Evolutionary conservation across 1,140 invertebrate species (phyloP), one percentile per base, ranked within the genome.

Genomic region (Maniola jurtina): DNA sequence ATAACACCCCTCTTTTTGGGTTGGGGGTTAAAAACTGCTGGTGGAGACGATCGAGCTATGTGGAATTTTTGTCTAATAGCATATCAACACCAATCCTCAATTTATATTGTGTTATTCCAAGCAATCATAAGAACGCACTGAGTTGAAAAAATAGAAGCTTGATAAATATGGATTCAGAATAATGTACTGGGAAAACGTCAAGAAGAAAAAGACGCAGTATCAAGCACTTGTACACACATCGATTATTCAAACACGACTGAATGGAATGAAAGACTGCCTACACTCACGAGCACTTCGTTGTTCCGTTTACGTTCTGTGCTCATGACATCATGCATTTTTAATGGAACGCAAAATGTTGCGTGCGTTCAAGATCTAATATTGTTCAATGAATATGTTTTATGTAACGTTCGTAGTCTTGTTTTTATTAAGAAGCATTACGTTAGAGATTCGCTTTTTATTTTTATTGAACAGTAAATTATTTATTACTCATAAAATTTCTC

Each of bases 391-490:
- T 55, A 34, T 55, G 33, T 55, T 55, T 55, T 55, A 55, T 55
- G 52, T 34, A 16, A 55, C 25, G n/a, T 55, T 34, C 25, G 52
- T 55, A 34, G 52, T 55, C 34, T 50, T 55, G n/a, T 55, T 64
- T 64, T 64, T 64, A 48, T 64, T 57, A 55, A 63, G 52, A 52
- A 56, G 52, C 52, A 9, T 15, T 56, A 57, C 52, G 52, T 34
- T 34, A 15, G 42, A 15, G 42, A 40, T 62, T 48, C 15, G 55
- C 34, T 45, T 57, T 55, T 38, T 54, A 36, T 64, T 64, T 64
- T 64, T 57, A 64, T 64, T 58, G 38, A n/a, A 64, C 62, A 63
- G 65, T 73, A 73, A 73, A 73, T 73, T 58, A 59, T 73, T 73
- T 73, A 70, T 68, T 38, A 68, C 8, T 61, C 68, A 68, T 73